phyloP scores from a whole-genome alignment of 2,888 invertebrate species.

The Synergus laeviventris region DNA sequence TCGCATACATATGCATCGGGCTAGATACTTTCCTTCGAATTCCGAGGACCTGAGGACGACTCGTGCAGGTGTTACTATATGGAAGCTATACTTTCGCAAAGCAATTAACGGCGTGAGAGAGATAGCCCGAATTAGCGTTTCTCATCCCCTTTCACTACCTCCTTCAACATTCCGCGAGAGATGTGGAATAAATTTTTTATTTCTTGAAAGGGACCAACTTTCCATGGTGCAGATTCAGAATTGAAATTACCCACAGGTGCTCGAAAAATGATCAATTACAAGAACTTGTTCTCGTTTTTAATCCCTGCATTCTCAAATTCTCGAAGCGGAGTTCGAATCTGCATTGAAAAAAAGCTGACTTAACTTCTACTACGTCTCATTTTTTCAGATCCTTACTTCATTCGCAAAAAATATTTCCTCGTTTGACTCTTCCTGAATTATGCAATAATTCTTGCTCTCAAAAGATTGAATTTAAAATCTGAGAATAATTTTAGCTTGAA shows the following conservation, averaged over 20 bases:
- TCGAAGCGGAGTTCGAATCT: no score
- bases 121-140: conserved; percentile 22
- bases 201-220: neutral
- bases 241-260: conserved; percentile 22
- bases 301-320: no score
- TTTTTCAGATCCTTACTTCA: no score
- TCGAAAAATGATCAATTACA: conserved; percentile 5
- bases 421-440: neutral
- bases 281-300: conserved; percentile 1
- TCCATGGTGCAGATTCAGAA: neutral
- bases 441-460: neutral
- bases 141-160: neutral
- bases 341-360: no score
- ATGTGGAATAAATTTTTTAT: conserved; percentile 3
- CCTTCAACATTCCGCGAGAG: neutral
- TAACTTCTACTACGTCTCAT: no score
- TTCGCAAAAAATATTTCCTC: no score
- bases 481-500: neutral
- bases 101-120: conserved; percentile 23
- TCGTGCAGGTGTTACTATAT: conserved; percentile 18
- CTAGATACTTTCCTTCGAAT: neutral
- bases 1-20: conserved; percentile 38
- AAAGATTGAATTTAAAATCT: neutral
- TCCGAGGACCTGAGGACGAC: neutral
- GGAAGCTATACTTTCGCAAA: conserved; percentile 9